Base-by-base conservation (phyloP, 2,113 vertebrate genomes). In the Ailurus styani region DNA sequence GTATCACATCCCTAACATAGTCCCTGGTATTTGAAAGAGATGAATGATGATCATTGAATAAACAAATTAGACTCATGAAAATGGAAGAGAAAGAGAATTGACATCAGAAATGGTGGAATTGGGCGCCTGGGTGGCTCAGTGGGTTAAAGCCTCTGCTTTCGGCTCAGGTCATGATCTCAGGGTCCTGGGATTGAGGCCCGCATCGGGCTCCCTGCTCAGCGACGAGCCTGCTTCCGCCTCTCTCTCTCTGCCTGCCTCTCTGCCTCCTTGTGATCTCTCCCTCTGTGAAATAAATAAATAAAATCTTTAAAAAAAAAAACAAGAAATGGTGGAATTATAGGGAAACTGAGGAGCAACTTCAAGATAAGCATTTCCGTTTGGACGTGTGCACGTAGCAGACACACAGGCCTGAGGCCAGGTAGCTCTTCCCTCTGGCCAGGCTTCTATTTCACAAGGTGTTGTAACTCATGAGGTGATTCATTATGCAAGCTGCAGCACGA, bases 401-500 rank as follows among this genome's bases (percentile, higher is more conserved):
- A 86, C 20, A 47, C 18, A 45, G 81, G 75, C 75, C 93, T 50
- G 27, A 81, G 73, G 66, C 91, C 91, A 81, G 52, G 55, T 12
- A 75, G 87, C 78, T 85, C 87, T 87, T 86, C 90, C 91, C 40
- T 95, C 40, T 77, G 81, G 92, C 79, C 88, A 77, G 40, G 34
- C 68, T 73, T 91, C 93, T 73, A 2, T 84, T 94, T 72, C 84
- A 93, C 73, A 92, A 92, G 79, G 57, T 79, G 50, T 88, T 93
- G 42, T 81, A n/a, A 75, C 47, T 83, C 3, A 10, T 3, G 57
- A 1, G 55, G 34, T 96, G 88, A 96, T 73, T 96, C 73, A 79
- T 75, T 47, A 15, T 42, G 10, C 85, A 94, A 94, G 91, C 88
- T 47, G 60, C 60, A 87, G 88, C 52, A 64, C 0, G 68, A 96